phyloP scores from a whole-genome alignment of 1,140 invertebrate species.

The Neodiprion fabricii region DNA sequence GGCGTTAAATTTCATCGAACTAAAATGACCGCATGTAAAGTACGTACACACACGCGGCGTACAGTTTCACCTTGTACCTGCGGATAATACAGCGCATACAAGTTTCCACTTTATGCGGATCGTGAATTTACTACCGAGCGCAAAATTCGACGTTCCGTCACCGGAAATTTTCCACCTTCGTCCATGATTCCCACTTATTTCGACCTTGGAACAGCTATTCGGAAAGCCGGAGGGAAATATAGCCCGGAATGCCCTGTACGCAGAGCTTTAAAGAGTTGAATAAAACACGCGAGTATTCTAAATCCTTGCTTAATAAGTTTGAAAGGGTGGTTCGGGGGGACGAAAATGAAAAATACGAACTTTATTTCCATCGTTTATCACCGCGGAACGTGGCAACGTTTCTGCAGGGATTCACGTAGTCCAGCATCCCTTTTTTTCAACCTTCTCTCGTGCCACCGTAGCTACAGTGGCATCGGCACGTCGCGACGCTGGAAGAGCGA shows the following conservation, averaged over 20 bases:
- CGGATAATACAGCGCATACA: not conserved
- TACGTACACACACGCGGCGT: not conserved
- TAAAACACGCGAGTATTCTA: no score
- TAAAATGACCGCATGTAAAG: not conserved
- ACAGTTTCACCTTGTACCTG: no score
- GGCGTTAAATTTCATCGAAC: not conserved
- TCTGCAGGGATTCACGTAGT: not conserved
- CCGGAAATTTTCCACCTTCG: not conserved
- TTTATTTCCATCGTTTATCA: conserved; percentile 5
- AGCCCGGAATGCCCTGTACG: no score
- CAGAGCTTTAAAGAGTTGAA: no score
- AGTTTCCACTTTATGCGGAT: not conserved
- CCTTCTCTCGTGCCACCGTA: not conserved
- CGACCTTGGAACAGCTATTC: no score
- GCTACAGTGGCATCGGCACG: not conserved
- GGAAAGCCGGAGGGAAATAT: no score
- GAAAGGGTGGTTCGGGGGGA: not conserved
- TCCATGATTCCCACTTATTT: not conserved
- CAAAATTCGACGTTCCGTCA: not conserved
- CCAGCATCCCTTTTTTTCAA: not conserved
- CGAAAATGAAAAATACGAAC: not conserved
- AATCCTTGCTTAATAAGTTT: not conserved
- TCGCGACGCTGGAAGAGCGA: not conserved
- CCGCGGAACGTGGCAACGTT: not conserved
- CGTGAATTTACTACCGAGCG: not conserved